Percentiles rank a stretch among this genome's conserved stretches.
These are phyloP conservation scores for Heliconius hortense DNA, from an alignment of 2,888 invertebrate species.

Conservation along the genomic window DNA sequence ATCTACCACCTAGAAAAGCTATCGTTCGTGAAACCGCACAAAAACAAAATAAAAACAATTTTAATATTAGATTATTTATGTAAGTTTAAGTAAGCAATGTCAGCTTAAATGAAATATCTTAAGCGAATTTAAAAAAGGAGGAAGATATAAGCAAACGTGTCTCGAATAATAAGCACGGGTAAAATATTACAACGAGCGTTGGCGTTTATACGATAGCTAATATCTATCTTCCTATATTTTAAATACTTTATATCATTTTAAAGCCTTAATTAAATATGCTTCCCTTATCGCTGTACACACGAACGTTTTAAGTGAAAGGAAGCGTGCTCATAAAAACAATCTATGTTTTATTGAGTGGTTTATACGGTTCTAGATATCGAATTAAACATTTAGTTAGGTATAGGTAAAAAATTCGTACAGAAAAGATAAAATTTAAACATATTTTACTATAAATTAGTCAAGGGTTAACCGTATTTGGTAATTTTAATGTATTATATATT, in stretches of 20 bases:
- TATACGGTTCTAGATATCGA: constrained; percentile 60
- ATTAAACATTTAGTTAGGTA: constrained; percentile 56
- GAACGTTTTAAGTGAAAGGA: constrained; percentile 33
- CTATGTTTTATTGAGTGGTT: constrained; percentile 46
- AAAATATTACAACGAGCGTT: constrained; percentile 21
- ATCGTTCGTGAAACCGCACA: background rate
- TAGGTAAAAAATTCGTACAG: background rate
- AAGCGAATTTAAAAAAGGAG: constrained; percentile 24
- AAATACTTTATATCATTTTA: constrained; percentile 7
- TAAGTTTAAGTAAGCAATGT: constrained; percentile 15
- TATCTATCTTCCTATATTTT: constrained; percentile 17
- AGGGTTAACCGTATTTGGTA: background rate
- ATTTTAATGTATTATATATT: background rate
- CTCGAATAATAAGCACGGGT: constrained; percentile 23
- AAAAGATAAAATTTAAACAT: background rate
- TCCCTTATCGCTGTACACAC: constrained; percentile 32
- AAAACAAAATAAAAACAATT: background rate
- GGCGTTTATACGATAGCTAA: constrained; percentile 7
- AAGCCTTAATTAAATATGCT: constrained; percentile 13
- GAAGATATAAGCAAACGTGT: constrained; percentile 22
- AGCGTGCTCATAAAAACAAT: constrained; percentile 39
- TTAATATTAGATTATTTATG: constrained; percentile 17
- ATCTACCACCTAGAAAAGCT: background rate
- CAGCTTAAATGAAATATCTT: constrained; percentile 25
- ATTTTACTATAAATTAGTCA: background rate